Percentiles rank a stretch among this genome's conserved stretches.
phyloP scores from a whole-genome alignment of 2,797 vertebrate species.

The Oryzias dopingdopingensis region DNA sequence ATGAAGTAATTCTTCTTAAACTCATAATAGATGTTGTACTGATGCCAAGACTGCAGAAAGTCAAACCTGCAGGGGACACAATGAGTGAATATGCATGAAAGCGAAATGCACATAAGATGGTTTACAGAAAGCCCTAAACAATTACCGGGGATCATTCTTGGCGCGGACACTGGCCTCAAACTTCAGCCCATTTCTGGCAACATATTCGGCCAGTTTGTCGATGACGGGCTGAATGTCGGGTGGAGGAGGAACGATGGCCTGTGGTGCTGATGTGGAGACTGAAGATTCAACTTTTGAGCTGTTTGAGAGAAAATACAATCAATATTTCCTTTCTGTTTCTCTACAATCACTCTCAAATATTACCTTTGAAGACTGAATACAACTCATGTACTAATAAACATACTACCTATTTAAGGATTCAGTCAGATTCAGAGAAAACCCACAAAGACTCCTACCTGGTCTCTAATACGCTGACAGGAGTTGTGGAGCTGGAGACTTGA shows the following conservation, averaged over 20 bases:
- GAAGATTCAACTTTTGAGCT: conserved; percentile 51
- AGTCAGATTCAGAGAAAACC: too few species aligned
- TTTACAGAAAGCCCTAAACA: conserved; percentile 21
- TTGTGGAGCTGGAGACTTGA: conserved; percentile 38
- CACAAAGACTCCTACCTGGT: conserved; percentile 47
- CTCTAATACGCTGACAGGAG: conserved; percentile 47
- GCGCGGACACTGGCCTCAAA: conserved; percentile 95
- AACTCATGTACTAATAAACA: background rate
- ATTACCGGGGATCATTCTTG: conserved; percentile 95
- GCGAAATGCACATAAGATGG: conserved; percentile 16
- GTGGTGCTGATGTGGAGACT: conserved; percentile 59
- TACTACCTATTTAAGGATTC: background rate
- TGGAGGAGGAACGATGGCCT: conserved; percentile 93
- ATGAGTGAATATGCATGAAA: conserved; percentile 14
- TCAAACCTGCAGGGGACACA: conserved; percentile 84
- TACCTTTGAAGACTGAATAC: too few species aligned
- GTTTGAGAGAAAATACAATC: background rate
- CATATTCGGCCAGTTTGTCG: conserved; percentile 96
- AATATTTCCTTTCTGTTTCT: too few species aligned
- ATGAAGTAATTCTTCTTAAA: conserved; percentile 99
- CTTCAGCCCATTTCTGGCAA: conserved; percentile 93
- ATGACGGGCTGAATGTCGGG: conserved; percentile 97
- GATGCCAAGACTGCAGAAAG: conserved; percentile 95
- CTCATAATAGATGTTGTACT: conserved; percentile 96
- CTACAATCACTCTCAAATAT: too few species aligned